Base-by-base conservation (phyloP, 2,113 vertebrate species). In the Anoplopoma fimbria region DNA sequence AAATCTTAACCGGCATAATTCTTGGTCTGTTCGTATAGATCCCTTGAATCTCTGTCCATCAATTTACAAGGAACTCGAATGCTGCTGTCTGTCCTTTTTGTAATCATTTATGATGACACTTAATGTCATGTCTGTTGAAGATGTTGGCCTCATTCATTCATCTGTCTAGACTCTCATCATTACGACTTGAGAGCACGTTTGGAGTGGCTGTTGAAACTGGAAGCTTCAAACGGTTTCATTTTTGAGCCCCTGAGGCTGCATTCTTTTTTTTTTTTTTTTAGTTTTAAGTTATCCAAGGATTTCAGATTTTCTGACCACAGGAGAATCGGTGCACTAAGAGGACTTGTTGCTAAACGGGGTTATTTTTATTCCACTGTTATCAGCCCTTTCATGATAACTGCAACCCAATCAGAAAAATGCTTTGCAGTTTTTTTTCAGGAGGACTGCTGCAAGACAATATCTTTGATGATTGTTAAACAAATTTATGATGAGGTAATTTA, bases 11-110 rank as follows among this genome's bases (percentile, higher is more conserved):
- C 38, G 57, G 6, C 62, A 23, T 71, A 21, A 17, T 25, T 36
- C 31, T 34, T 64, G 34, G 12, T 58, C 27, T 71, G 33, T 61
- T 68, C 36, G 51, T 12, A 13, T 23, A 29, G 65, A 83, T 45
- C 53, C 13, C 12, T 47, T 25, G 19, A 61, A 21, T 75, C 67
- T 61, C 2, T 49, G 14, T 60, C 51, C 33, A 34, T 68, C 51
- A 7, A 57, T 68, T 68, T 64, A 55, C 33, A 64, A 55, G 58
- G 51, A 86, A 74, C 72, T 77, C 47, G 77, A 75, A 84, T 58
- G 71, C 86, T 88, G 70, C 77, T 86, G 72, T 81, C 21, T 67
- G 61, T 87, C 69, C 23, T 51, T 25, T 85, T 60, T 69, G 33
- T 81, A 57, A 75, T 84, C 12, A 47, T 68, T 51, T 36, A 47